Evolutionary conservation across 2,113 vertebrate genomes (phyloP).

Genomic region (Philantomba maxwellii): DNA sequence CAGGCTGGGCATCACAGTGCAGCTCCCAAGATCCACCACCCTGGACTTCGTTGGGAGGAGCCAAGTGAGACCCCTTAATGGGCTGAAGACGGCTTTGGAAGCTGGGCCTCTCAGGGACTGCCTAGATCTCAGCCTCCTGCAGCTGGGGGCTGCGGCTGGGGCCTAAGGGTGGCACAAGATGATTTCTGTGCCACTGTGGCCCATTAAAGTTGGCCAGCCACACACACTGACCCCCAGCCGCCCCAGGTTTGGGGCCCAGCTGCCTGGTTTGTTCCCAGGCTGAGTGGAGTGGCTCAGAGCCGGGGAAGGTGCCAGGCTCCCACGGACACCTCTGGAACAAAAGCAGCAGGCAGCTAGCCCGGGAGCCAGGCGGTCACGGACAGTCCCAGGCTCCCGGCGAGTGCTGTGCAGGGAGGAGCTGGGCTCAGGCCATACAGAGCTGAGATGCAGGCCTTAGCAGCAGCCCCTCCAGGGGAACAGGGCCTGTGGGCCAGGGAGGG

Average conservation of each 20-base stretch:
- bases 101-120: not conserved
- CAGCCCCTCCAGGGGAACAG: not conserved
- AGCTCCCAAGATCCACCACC: not conserved
- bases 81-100: not conserved
- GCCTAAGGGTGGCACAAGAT: accelerated
- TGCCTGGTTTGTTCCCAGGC: not conserved
- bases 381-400: not conserved
- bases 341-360: not conserved
- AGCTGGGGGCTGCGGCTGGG: not conserved
- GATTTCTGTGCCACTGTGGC: not conserved
- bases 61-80: not conserved
- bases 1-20: not conserved
- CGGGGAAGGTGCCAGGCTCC: not conserved
- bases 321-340: not conserved
- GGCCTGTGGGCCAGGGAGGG: not conserved
- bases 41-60: not conserved
- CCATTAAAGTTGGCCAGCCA: no score
- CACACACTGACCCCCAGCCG: not conserved
- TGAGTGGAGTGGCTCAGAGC: not conserved
- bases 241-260: not conserved
- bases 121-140: not conserved
- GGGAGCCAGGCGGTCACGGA: not conserved
- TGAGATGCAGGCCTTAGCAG: not conserved
- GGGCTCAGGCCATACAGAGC: not conserved
- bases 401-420: accelerated